Evolutionary conservation across 1,140 invertebrate genomes (phyloP).

Genomic region (Thrips palmi): DNA sequence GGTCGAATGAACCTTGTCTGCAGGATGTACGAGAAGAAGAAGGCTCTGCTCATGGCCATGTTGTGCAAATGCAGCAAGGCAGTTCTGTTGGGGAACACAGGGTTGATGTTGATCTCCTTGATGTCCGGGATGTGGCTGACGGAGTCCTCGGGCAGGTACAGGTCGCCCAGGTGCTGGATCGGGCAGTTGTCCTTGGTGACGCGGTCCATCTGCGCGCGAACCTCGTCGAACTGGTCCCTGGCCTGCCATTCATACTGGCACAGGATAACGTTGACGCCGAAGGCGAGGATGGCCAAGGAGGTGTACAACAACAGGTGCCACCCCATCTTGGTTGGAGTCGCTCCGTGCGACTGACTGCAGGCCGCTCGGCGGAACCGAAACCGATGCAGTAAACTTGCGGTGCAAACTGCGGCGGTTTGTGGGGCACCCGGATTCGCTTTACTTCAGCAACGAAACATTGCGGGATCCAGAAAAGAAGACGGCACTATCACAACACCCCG

Average conservation of each 20-base stretch:
- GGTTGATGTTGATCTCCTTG: constrained; percentile 88
- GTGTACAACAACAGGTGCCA: constrained; percentile 20
- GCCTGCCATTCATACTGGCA: constrained; percentile 79
- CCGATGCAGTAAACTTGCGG: too few relatives aligned
- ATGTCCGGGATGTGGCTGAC: constrained; percentile 87
- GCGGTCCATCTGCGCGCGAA: constrained; percentile 59
- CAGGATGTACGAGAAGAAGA: constrained; percentile 90
- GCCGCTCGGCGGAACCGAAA: too few relatives aligned
- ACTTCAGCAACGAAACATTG: too few relatives aligned
- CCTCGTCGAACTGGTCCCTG: constrained; percentile 73
- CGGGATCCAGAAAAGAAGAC: too few relatives aligned
- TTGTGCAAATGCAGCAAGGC: constrained; percentile 86
- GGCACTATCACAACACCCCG: too few relatives aligned
- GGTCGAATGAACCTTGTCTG: constrained; percentile 79
- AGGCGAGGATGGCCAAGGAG: constrained; percentile 24
- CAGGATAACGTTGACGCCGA: constrained; percentile 39
- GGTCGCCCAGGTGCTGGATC: constrained; percentile 63
- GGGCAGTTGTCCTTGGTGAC: constrained; percentile 72
- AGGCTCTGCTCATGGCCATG: constrained; percentile 82
- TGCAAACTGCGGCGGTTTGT: too few relatives aligned
- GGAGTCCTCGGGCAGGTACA: constrained; percentile 64
- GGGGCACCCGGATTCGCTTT: too few relatives aligned
- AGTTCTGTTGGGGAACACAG: constrained; percentile 87
- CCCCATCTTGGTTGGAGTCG: constrained; percentile 9
- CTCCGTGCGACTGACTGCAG: too few relatives aligned